Percentiles rank a stretch among this genome's conserved stretches.
Conservation (phyloP, 2,797 vertebrate species). For the Pseudochaenichthys georgianus region DNA sequence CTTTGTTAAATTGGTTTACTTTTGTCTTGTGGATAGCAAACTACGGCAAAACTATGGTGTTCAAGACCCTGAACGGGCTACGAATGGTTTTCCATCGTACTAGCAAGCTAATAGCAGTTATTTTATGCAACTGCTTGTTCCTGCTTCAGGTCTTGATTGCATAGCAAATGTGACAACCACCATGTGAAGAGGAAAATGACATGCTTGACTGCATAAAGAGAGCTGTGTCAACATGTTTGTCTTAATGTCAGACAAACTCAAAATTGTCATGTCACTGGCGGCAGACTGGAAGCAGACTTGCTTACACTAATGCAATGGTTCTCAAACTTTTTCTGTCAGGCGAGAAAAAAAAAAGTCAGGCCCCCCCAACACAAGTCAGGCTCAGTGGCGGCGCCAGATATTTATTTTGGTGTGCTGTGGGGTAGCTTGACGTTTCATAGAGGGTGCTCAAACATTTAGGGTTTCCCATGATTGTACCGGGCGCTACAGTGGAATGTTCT, state of each 20-base stretch:
- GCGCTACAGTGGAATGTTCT: too few species aligned
- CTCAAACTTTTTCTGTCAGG: too few species aligned
- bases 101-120: background rate
- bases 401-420: too few species aligned
- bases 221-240: conserved; percentile 20
- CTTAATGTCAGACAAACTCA: background rate
- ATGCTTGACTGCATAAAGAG: conserved; percentile 17
- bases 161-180: conserved; percentile 12
- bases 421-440: too few species aligned
- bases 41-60: background rate
- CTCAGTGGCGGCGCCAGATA: too few species aligned
- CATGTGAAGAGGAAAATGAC: conserved; percentile 12
- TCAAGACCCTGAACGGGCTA: background rate
- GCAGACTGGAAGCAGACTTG: conserved; percentile 4
- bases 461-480: too few species aligned
- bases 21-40: background rate
- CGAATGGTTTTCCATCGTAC: background rate
- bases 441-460: too few species aligned
- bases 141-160: conserved; percentile 33
- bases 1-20: background rate
- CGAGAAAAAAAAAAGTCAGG: too few species aligned
- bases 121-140: conserved; percentile 12
- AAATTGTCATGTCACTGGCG: conserved; percentile 12
- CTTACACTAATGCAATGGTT: background rate
- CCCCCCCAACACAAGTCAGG: too few species aligned